These are phyloP conservation scores for Lithosia quadra DNA, from an alignment of 2,888 invertebrate genomes.

Conservation along the genomic window DNA sequence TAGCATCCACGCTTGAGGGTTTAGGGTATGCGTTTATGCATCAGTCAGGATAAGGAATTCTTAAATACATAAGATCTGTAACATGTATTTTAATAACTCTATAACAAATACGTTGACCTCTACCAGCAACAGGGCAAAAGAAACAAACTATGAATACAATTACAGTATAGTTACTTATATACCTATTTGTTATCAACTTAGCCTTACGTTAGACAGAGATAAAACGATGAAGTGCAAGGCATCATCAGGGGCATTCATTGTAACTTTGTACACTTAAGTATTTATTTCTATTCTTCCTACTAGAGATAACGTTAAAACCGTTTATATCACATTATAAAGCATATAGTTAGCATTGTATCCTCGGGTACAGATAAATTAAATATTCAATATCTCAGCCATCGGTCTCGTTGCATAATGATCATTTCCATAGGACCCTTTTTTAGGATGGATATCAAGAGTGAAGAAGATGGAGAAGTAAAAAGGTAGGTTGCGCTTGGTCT, in stretches of 20 bases:
- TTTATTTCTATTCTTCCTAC: background rate
- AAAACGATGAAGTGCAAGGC: conserved; percentile 2
- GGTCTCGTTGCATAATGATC: too few relatives aligned
- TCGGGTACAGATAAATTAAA: background rate
- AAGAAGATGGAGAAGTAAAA: too few relatives aligned
- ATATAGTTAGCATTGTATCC: background rate
- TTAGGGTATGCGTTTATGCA: background rate
- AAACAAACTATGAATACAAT: background rate
- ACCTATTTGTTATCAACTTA: background rate
- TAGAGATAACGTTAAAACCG: background rate
- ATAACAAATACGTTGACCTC: background rate
- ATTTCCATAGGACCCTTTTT: too few relatives aligned
- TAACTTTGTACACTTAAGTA: background rate
- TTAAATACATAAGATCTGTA: background rate
- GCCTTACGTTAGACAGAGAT: background rate
- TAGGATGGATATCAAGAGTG: too few relatives aligned
- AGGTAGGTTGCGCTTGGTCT: too few relatives aligned
- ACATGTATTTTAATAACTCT: background rate
- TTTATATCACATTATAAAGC: background rate
- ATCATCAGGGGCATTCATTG: conserved; percentile 4
- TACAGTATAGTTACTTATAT: conserved; percentile 22
- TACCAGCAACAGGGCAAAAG: background rate
- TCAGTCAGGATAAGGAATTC: background rate
- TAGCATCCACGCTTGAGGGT: background rate
- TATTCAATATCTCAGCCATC: background rate